Base-by-base conservation (phyloP, 2,797 vertebrate genomes). In the Trachops cirrhosus region DNA sequence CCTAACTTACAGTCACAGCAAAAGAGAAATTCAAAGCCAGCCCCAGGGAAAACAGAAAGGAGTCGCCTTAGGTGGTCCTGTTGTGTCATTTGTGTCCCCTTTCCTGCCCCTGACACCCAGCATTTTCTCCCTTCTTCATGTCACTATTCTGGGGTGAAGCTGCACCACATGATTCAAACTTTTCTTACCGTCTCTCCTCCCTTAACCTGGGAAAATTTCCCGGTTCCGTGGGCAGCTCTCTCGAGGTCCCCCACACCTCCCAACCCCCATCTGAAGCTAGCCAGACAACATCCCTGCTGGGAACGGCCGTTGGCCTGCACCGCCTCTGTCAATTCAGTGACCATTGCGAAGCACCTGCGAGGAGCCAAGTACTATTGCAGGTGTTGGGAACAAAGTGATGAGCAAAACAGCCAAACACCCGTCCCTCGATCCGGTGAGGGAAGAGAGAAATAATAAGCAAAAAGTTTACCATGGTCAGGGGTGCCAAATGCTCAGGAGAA, bases 281-380 rank as follows among this genome's bases (percentile, higher is more conserved):
- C 3, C 14, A 24, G 11, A 9, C 0, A 37, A 4, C 1, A 29
- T 8, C 52, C 3, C 3, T 10, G 9, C 37, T 50, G 62, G 57
- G 32, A 41, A 15, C 37, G 6, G n/a, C 9, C 4, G 1, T 12
- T 0, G 22, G 48, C 89, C 39, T 71, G 37, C 19, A 14, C 12
- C 2, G 39, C 46, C 68, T 82, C 46, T 57, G 70, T 24, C 52
- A 44, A 46, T 32, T 46, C 67, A 26, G 7, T 10, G 29, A 73
- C 16, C 41, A 32, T 16, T 44, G 70, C 71, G 16, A 9, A 73
- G 24, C 73, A 18, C 16, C 29, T 39, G 24, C 6, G 5, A 46
- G 32, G 68, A 48, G 5, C 52, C 62, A 7, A 37, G 64, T 22
- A 39, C 62, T 2, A 39, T 26, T 75, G 54, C 32, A 67, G 57